Conservation (phyloP, 2,797 vertebrate species). For the Malurus leucopterus region DNA sequence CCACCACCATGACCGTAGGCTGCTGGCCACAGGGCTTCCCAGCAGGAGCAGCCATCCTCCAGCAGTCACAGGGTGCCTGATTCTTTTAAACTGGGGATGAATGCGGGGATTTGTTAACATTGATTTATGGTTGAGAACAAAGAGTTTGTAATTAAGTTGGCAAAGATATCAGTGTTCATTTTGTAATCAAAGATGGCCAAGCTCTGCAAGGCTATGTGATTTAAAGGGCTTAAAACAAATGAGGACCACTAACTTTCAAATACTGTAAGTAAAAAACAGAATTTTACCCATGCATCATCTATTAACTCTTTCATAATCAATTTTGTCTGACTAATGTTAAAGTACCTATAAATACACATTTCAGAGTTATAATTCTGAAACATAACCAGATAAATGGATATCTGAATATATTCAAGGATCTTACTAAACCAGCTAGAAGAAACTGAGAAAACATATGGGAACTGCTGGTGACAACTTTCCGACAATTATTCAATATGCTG, state of each 20-base stretch:
- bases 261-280: not conserved
- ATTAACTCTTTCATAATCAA: not conserved
- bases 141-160: not conserved
- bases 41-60: not conserved
- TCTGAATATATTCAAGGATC: not conserved
- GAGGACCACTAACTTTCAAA: not conserved
- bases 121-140: not conserved
- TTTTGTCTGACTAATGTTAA: not conserved
- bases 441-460: not conserved
- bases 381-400: not conserved
- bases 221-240: not conserved
- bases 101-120: not conserved
- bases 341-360: not conserved
- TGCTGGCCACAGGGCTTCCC: not conserved
- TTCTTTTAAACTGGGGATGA: not conserved
- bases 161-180: not conserved
- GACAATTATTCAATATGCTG: not conserved
- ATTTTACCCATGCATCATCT: not conserved
- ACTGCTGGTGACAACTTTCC: not conserved
- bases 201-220: not conserved
- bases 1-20: not conserved
- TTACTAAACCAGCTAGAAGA: not conserved
- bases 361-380: not conserved
- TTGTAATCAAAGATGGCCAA: not conserved
- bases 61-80: accelerated